Percentiles rank a stretch among this genome's conserved stretches.
phyloP scores from a whole-genome alignment of 2,888 invertebrate species.

The Temnothorax ravouxi region DNA sequence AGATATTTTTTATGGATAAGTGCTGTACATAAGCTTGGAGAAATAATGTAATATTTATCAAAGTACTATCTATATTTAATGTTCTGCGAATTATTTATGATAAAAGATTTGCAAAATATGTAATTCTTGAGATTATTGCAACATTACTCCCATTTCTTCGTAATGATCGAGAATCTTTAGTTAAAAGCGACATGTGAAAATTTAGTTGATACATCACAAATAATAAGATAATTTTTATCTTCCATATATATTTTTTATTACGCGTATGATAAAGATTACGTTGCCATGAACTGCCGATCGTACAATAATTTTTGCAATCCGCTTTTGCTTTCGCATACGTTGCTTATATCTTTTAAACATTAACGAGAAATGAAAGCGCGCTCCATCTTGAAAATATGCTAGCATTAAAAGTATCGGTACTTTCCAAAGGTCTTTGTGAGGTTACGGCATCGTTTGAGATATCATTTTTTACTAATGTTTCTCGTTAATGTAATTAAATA shows the following conservation, averaged over 20 bases:
- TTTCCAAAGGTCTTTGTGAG: neutral
- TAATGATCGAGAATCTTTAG: neutral
- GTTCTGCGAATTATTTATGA: neutral
- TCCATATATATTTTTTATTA: neutral
- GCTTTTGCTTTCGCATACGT: neutral
- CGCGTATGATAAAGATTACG: neutral
- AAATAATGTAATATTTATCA: neutral
- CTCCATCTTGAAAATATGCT: neutral
- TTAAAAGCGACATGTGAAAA: neutral
- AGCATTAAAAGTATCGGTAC: neutral
- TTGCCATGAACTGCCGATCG: neutral
- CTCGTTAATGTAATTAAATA: neutral
- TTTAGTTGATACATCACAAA: slow-evolving; percentile 7
- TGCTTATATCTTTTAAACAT: slow-evolving; percentile 32
- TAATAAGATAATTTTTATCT: slow-evolving; percentile 26
- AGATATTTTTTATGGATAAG: neutral
- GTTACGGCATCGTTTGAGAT: neutral
- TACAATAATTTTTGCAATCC: neutral
- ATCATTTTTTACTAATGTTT: slow-evolving; percentile 2
- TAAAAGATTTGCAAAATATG: neutral
- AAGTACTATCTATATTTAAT: neutral
- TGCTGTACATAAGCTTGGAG: neutral
- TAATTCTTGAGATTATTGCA: neutral
- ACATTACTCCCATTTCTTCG: neutral
- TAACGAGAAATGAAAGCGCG: neutral